Evolutionary conservation across 2,113 vertebrate genomes (phyloP).

Genomic region (Syrmaticus mikado): DNA sequence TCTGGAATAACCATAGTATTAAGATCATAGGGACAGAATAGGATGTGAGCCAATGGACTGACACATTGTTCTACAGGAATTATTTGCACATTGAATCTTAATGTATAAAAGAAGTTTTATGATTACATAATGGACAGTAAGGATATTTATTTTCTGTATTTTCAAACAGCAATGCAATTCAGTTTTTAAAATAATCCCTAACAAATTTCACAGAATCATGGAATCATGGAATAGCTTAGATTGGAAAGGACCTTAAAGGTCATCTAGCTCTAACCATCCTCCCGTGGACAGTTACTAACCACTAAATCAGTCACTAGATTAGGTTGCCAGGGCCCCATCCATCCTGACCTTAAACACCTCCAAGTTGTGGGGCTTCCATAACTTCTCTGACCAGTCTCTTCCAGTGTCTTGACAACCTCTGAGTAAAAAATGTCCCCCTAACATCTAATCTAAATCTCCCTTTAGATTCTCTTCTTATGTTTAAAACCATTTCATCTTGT

Average conservation of each 20-base stretch:
- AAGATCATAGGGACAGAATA: not conserved
- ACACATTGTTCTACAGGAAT: not conserved
- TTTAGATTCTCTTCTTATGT: too few relatives aligned
- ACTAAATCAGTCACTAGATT: not conserved
- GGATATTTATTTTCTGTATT: not conserved
- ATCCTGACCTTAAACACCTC: not conserved
- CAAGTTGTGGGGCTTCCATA: not conserved
- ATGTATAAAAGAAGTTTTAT: not conserved
- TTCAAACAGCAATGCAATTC: not conserved
- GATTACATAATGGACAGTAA: not conserved
- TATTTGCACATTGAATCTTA: not conserved
- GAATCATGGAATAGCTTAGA: not conserved
- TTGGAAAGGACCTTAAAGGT: not conserved
- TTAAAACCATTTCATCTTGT: not conserved
- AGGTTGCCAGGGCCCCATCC: not conserved
- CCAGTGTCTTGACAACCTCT: not conserved
- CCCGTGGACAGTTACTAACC: not conserved
- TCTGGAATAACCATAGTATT: not conserved
- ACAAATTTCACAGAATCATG: not conserved
- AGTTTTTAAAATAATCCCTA: not conserved
- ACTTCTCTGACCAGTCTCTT: not conserved
- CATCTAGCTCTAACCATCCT: not conserved
- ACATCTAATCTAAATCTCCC: not conserved
- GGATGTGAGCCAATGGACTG: not conserved
- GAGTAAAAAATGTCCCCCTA: not conserved